Conservation (phyloP, 2,113 vertebrate genomes). For the Colaptes auratus region DNA sequence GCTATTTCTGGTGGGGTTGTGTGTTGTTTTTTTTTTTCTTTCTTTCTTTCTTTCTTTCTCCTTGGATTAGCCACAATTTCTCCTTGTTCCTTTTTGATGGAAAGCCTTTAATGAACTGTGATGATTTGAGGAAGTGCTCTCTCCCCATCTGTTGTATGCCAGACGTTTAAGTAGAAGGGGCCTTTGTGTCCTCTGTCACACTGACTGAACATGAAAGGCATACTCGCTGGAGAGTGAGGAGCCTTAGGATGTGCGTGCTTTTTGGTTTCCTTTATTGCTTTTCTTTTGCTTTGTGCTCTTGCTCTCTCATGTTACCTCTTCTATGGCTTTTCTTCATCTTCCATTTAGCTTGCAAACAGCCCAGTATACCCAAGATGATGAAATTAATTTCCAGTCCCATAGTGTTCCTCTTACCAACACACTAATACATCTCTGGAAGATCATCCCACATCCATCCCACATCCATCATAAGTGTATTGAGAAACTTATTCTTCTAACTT, state of each 20-base stretch:
- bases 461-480: background rate
- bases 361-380: background rate
- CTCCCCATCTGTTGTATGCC: background rate
- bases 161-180: background rate
- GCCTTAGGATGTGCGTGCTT: background rate
- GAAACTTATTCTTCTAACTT: background rate
- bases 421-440: background rate
- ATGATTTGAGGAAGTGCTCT: background rate
- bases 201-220: slow-evolving; percentile 22
- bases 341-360: background rate
- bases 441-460: background rate
- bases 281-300: background rate
- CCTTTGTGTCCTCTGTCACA: slow-evolving; percentile 41
- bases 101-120: slow-evolving; percentile 26
- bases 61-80: background rate
- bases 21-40: background rate
- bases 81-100: background rate
- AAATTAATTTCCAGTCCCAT: background rate
- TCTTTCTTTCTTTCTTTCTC: background rate
- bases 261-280: background rate
- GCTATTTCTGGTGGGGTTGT: background rate
- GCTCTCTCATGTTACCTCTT: background rate
- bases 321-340: background rate
- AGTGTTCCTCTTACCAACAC: background rate
- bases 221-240: background rate